Conservation (phyloP, 2,888 invertebrate species). For the Apoda limacodes region DNA sequence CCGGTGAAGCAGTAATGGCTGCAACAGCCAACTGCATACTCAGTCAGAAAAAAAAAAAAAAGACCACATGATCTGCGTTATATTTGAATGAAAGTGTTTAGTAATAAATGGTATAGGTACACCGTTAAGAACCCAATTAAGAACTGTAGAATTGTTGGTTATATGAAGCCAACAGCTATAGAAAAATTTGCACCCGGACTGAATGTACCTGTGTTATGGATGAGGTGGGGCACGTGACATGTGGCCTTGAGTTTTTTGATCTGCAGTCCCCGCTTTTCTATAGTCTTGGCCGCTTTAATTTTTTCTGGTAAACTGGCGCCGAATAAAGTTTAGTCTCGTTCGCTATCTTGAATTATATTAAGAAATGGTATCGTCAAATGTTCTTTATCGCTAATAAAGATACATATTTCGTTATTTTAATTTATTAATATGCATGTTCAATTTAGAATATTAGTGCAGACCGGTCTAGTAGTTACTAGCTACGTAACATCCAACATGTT, state of each 20-base stretch:
- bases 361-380: constrained; percentile 10
- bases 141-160: constrained; percentile 4
- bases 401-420: too few species aligned
- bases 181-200: too few species aligned
- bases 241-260: constrained; percentile 19
- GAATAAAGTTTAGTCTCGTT: constrained; percentile 14
- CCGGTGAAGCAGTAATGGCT: too few species aligned
- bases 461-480: too few species aligned
- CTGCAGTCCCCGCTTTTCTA: constrained; percentile 15
- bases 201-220: constrained; percentile 15
- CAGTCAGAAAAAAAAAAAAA: too few species aligned
- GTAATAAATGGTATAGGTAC: constrained; percentile 9
- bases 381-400: too few species aligned
- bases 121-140: constrained; percentile 10
- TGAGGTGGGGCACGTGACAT: constrained; percentile 17
- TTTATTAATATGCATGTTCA: too few species aligned
- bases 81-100: constrained; percentile 1
- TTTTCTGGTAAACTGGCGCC: constrained; percentile 13
- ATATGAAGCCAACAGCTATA: too few species aligned
- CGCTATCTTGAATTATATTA: constrained; percentile 7
- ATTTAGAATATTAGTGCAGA: too few species aligned
- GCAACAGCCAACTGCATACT: too few species aligned
- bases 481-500: too few species aligned
- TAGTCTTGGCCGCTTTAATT: constrained; percentile 15
- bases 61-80: not conserved